Evolutionary conservation across 1,140 invertebrate genomes (phyloP).

Genomic region (Seison nebaliae): DNA sequence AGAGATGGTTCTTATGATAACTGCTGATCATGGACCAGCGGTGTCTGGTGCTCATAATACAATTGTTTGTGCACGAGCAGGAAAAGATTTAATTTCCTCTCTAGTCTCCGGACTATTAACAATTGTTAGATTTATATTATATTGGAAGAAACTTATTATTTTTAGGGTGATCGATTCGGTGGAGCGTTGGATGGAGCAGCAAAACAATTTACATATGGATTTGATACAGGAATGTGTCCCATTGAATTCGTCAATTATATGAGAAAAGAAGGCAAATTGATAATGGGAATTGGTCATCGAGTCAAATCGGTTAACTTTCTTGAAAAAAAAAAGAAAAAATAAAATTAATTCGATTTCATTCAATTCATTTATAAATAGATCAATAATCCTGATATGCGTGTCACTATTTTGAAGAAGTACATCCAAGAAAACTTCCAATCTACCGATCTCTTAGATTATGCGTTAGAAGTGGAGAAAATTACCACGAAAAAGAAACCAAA

Average conservation of each 20-base stretch:
- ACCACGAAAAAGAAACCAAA: constrained; percentile 64
- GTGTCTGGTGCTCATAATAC: constrained; percentile 97
- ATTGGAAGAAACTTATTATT: neutral
- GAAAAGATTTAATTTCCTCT: constrained; percentile 90
- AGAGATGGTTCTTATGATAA: constrained; percentile 95
- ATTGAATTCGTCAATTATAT: constrained; percentile 97
- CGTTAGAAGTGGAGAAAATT: constrained; percentile 87
- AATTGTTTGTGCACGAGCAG: constrained; percentile 87
- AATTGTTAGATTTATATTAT: constrained; percentile 44
- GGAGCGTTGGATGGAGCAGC: constrained; percentile 87
- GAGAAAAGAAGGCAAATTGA: constrained; percentile 77
- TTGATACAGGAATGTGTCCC: constrained; percentile 66
- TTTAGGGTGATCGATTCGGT: constrained; percentile 79
- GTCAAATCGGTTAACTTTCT: constrained; percentile 53
- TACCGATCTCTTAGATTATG: constrained; percentile 70
- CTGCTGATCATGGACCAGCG: constrained; percentile 92
- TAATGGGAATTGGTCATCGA: constrained; percentile 94
- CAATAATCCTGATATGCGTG: constrained; percentile 93
- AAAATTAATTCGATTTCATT: too few relatives aligned
- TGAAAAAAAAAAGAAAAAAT: neutral
- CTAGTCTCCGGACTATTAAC: constrained; percentile 79
- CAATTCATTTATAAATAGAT: constrained; percentile 34
- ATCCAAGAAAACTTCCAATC: constrained; percentile 69
- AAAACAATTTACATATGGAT: constrained; percentile 73
- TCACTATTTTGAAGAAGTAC: constrained; percentile 77